Evolutionary conservation across 2,888 invertebrate species (phyloP), one percentile per base, ranked within the genome.

Genomic region (Drosophila siamana): DNA sequence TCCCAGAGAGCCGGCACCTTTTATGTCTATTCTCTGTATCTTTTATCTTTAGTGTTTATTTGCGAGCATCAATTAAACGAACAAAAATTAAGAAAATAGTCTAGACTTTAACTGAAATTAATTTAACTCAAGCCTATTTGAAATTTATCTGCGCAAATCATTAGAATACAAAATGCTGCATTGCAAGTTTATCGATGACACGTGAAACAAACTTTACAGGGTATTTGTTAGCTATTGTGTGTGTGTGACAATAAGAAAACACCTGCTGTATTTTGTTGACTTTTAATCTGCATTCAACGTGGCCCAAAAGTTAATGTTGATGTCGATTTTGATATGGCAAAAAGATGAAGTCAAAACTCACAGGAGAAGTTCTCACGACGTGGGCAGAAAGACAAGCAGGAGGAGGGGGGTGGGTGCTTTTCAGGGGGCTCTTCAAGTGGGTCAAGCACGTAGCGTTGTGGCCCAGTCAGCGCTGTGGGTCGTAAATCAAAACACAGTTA

Each of bases 401-500:
- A n/a, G n/a, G n/a, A n/a, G n/a, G n/a, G n/a, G n/a, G n/a, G n/a
- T n/a, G n/a, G n/a, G n/a, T n/a, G n/a, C n/a, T n/a, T n/a, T n/a
- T n/a, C n/a, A n/a, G n/a, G 30, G 36, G 0, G 4, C 19, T 52
- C 22, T 38, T 56, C 26, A 69, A 76, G 74, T 66, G 66, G 79
- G 76, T 76, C 75, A 79, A 66, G 63, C 79, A 61, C 75, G 52
- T 56, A 57, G 43, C 15, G 24, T 54, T 57, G 59, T 47, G 56
- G 46, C 46, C 62, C 63, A 30, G 24, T 44, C 33, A 40, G 51
- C 59, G 52, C 41, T 43, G 1, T 48, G 62, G 48, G 52, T 70
- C 76, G 71, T 76, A 80, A 80, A 78, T 76, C 71, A 77, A 80
- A 64, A 54, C 59, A 68, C 68, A 56, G 63, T 60, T 70, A 47